Percentiles rank a stretch among this genome's conserved stretches.
Evolutionary conservation across 2,888 invertebrate species (phyloP).

Genomic region (Hedya salicella): DNA sequence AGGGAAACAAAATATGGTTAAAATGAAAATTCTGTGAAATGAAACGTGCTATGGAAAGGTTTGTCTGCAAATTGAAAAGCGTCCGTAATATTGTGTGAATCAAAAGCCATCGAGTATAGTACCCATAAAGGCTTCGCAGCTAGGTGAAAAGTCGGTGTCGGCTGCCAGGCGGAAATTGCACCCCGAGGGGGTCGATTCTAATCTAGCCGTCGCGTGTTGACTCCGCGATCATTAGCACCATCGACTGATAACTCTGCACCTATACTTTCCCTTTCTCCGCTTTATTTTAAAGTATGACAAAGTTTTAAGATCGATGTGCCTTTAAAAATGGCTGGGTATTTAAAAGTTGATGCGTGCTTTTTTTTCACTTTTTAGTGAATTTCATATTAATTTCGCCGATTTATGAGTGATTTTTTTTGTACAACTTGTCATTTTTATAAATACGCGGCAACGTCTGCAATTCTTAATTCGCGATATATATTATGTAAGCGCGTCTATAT

Average conservation of each 20-base stretch:
- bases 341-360: background rate
- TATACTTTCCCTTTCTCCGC: constrained; percentile 50
- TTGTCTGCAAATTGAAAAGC: too few relatives aligned
- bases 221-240: constrained; percentile 71
- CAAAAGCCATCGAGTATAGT: constrained; percentile 23
- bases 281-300: constrained; percentile 33
- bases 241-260: constrained; percentile 70
- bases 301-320: constrained; percentile 19
- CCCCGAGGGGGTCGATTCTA: constrained; percentile 74
- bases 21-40: too few relatives aligned
- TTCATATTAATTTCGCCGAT: too few relatives aligned
- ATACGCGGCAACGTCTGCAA: too few relatives aligned
- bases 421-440: too few relatives aligned
- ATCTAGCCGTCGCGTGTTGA: constrained; percentile 77
- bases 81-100: constrained; percentile 18
- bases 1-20: too few relatives aligned
- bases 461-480: too few relatives aligned
- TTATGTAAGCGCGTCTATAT: too few relatives aligned
- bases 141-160: constrained; percentile 59
- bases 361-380: too few relatives aligned
- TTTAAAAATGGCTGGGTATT: background rate
- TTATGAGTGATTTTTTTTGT: too few relatives aligned
- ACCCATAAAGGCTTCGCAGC: constrained; percentile 37
- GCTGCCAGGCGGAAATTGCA: constrained; percentile 77
- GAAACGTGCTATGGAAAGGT: too few relatives aligned